phyloP scores from a whole-genome alignment of 1,140 invertebrate species.

The Bombus soroeensis region DNA sequence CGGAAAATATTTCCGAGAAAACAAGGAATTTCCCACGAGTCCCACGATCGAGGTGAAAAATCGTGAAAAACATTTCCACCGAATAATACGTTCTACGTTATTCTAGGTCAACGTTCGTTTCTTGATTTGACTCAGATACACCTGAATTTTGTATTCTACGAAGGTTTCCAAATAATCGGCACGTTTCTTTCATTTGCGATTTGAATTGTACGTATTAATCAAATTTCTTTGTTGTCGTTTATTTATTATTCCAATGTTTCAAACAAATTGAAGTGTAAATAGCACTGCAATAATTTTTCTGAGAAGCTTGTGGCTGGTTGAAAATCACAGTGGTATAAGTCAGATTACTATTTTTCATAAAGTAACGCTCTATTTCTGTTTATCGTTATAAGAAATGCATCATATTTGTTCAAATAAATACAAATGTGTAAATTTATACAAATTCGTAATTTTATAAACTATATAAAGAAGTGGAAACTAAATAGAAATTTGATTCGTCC shows the following conservation, averaged over 20 bases:
- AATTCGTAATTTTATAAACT: too few species aligned
- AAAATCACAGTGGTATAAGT: neutral
- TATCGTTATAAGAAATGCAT: too few species aligned
- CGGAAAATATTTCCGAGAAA: conserved; percentile 20
- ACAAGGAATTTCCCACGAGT: neutral
- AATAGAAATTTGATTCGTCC: neutral
- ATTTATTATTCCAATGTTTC: neutral
- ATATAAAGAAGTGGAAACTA: too few species aligned
- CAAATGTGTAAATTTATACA: neutral
- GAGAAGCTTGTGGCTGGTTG: neutral
- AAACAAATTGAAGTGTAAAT: neutral
- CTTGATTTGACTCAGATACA: neutral
- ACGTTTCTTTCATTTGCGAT: neutral
- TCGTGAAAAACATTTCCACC: neutral
- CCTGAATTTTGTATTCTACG: neutral
- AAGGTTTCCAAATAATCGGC: neutral
- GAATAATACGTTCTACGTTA: neutral
- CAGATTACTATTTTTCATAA: too few species aligned
- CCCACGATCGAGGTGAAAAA: neutral
- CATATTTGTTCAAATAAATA: neutral
- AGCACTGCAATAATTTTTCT: neutral
- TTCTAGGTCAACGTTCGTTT: neutral
- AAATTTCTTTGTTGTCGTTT: neutral
- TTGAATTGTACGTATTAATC: neutral
- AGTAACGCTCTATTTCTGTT: too few species aligned